Conservation (phyloP, 2,113 vertebrate species). For the Perca fluviatilis region DNA sequence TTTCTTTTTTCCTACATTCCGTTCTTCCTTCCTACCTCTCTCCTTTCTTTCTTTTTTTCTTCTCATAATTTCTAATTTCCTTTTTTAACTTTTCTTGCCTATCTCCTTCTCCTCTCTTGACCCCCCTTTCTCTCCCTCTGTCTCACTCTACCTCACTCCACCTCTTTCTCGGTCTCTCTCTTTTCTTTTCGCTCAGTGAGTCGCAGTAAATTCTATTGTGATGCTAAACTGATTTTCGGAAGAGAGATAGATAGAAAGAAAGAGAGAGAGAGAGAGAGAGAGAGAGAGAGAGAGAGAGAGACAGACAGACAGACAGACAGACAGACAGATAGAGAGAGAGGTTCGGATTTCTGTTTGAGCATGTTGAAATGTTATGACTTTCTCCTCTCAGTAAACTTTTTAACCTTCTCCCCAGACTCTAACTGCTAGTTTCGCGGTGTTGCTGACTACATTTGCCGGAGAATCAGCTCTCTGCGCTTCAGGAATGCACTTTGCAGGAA, state of each 20-base stretch:
- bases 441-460: not conserved
- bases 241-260: constrained; percentile 84
- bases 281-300: constrained; percentile 84
- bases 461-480: constrained; percentile 35
- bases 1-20: not conserved
- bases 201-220: constrained; percentile 92
- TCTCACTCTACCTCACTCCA: constrained; percentile 6
- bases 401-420: not conserved
- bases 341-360: constrained; percentile 49
- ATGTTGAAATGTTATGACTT: constrained; percentile 7
- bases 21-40: not conserved
- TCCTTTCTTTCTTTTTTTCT: not conserved
- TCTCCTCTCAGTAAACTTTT: constrained; percentile 4
- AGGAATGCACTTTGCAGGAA: constrained; percentile 69
- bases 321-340: constrained; percentile 80
- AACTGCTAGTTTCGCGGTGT: not conserved
- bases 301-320: constrained; percentile 55
- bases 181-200: constrained; percentile 89
- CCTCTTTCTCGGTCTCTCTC: constrained; percentile 60
- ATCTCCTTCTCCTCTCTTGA: not conserved
- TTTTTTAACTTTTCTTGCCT: not conserved
- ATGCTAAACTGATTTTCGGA: constrained; percentile 90
- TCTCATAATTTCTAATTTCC: not conserved
- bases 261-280: constrained; percentile 84
- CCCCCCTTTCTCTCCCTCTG: constrained; percentile 60